Conservation (phyloP, 2,797 vertebrate species). For the Schizopygopsis malacanthus region DNA sequence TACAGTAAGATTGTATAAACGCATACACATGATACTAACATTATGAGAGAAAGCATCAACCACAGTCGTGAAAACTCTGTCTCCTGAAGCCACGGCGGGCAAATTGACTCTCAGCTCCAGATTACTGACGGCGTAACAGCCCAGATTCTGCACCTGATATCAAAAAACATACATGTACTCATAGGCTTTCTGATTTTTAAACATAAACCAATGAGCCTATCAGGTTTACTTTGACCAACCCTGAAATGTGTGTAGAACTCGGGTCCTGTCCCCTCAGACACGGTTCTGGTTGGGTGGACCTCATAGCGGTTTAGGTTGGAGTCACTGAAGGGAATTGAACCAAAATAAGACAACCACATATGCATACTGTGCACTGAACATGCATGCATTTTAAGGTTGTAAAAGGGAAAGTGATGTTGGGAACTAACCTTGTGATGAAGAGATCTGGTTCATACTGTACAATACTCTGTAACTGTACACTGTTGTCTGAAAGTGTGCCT, state of each 20-base stretch:
- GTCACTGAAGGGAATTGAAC: constrained; percentile 73
- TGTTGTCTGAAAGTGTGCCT: constrained; percentile 83
- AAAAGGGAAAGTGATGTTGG: background rate
- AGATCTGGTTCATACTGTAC: constrained; percentile 89
- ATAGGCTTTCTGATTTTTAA: background rate
- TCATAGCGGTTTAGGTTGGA: constrained; percentile 91
- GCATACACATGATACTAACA: constrained; percentile 81
- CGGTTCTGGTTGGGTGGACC: constrained; percentile 83
- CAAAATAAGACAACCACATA: background rate
- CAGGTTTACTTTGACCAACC: constrained; percentile 71
- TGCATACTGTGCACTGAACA: background rate
- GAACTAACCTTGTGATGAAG: constrained; percentile 84
- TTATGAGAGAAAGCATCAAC: constrained; percentile 82
- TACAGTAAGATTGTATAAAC: constrained; percentile 34
- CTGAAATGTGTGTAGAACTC: constrained; percentile 88
- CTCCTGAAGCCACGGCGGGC: constrained; percentile 82
- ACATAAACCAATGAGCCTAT: background rate
- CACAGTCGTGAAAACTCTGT: constrained; percentile 82
- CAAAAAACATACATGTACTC: constrained; percentile 13
- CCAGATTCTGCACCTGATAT: constrained; percentile 88
- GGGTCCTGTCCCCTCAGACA: constrained; percentile 81
- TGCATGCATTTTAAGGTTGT: background rate
- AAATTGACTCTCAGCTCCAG: constrained; percentile 82
- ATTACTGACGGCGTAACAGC: constrained; percentile 84
- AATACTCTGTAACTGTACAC: constrained; percentile 76